A percentile compares a stretch with the other conserved stretches of the same genome.
These are phyloP conservation scores for Gallinago jamesoni DNA, from an alignment of 2,113 vertebrate genomes.

Conservation along the genomic window DNA sequence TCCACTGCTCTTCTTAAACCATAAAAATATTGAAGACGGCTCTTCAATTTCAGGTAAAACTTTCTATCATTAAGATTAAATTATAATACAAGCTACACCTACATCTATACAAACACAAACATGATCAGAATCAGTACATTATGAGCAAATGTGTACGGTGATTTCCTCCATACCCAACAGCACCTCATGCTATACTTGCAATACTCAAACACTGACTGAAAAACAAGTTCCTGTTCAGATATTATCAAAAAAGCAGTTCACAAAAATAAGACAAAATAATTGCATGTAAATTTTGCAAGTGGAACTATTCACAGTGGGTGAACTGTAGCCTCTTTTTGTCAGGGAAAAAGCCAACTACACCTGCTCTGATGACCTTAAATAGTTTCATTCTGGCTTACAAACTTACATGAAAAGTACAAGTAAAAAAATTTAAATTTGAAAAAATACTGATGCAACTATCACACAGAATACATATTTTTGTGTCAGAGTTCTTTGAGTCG, in stretches of 20 bases:
- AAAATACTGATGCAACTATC: not conserved
- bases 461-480: not conserved
- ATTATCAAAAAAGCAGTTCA: not conserved
- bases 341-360: not conserved
- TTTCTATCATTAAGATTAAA: not conserved
- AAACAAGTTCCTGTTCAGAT: not conserved
- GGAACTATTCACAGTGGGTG: not conserved
- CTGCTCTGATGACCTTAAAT: not conserved
- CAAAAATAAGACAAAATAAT: not conserved
- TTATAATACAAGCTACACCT: not conserved
- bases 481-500: not conserved
- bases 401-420: not conserved
- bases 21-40: not conserved
- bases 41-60: not conserved
- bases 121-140: not conserved
- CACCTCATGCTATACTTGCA: not conserved
- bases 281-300: not conserved
- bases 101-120: not conserved
- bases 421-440: not conserved
- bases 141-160: not conserved
- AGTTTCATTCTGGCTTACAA: not conserved
- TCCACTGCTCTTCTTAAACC: not conserved
- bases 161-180: not conserved
- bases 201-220: not conserved
- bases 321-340: not conserved